These are phyloP conservation scores for Drosophila pseudotalamancana DNA, from an alignment of 2,888 invertebrate species.

Conservation along the genomic window DNA sequence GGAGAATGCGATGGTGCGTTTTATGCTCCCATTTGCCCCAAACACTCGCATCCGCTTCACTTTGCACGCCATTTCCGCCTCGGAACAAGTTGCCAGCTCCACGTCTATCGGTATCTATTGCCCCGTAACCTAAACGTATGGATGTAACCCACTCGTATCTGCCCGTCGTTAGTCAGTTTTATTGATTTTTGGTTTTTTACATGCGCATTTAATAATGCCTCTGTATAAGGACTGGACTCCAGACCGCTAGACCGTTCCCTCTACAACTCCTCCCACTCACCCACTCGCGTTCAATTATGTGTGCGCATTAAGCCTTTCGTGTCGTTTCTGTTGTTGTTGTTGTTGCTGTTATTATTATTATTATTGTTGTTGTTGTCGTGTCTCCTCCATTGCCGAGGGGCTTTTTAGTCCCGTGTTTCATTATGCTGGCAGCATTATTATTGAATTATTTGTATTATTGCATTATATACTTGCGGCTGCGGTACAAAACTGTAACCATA, in stretches of 20 bases:
- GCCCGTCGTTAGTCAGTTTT: conserved; percentile 62
- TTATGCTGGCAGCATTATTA: conserved; percentile 61
- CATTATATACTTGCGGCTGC: conserved; percentile 58
- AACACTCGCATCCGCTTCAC: conserved; percentile 75
- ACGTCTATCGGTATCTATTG: conserved; percentile 56
- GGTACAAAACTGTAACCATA: conserved; percentile 31
- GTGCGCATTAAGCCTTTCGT: conserved; percentile 62
- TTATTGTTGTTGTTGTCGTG: background rate
- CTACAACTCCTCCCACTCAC: background rate
- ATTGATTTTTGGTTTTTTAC: conserved; percentile 64
- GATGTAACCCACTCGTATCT: conserved; percentile 19
- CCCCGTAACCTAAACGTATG: conserved; percentile 42
- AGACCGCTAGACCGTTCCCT: background rate
- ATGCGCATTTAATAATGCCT: conserved; percentile 56
- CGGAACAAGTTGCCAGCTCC: conserved; percentile 59
- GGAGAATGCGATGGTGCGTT: conserved; percentile 67
- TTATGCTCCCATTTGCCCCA: conserved; percentile 70
- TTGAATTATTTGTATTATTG: conserved; percentile 76
- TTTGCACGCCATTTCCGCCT: conserved; percentile 75
- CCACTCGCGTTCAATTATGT: conserved; percentile 62
- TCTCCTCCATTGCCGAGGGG: conserved; percentile 1
- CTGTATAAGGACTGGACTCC: background rate
- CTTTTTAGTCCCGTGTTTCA: conserved; percentile 46
- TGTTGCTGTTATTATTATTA: too few species aligned
- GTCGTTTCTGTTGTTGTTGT: conserved; percentile 2